Base-by-base conservation (phyloP, 2,113 vertebrate species). In the Ranitomeya imitator region DNA sequence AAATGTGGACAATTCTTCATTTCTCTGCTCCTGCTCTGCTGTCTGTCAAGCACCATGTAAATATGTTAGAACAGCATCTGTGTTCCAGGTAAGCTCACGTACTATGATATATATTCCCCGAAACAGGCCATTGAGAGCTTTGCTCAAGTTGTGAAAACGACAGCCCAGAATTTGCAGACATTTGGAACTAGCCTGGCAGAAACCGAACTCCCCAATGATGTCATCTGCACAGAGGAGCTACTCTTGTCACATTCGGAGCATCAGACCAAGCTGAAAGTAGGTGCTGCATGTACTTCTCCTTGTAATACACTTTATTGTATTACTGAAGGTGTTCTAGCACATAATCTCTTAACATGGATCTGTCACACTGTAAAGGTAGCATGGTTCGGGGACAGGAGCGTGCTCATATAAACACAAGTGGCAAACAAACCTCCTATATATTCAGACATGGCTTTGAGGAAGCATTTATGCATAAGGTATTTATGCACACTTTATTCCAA, bases 81-180 rank as follows among this genome's bases (percentile, higher is more conserved):
- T 81, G 59, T 81, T 61, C 26, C 55, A 37, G 6, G n/a, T 81
- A 61, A 60, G 37, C 55, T 31, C 18, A 80, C 55, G 37, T 31
- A 2, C 9, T 76, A 8, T 78, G 9, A 8, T 63, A 60, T 77
- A 67, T 55, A 55, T 79, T 63, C 16, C 26, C 13, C 54, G 16
- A 61, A 54, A 79, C 77, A 99, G 98, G 98, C 98, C 73, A 96
- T 99, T 54, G 98, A 99, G 92, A 99, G 97, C 91, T 99, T 99
- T 93, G 98, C 98, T 31, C 92, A 97, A 93, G 97, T 97, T 0
- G 96, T 99, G 89, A 99, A 99, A 94, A 96, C 93, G 87, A 98
- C 95, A 86, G 97, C 97, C 5, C 97, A 99, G 95, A 96, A 96
- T 95, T 92, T 99, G 16, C 97, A 98, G 94, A 95, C 88, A 80